Conservation (phyloP, 2,888 invertebrate species). For the Proisotoma minuta region DNA sequence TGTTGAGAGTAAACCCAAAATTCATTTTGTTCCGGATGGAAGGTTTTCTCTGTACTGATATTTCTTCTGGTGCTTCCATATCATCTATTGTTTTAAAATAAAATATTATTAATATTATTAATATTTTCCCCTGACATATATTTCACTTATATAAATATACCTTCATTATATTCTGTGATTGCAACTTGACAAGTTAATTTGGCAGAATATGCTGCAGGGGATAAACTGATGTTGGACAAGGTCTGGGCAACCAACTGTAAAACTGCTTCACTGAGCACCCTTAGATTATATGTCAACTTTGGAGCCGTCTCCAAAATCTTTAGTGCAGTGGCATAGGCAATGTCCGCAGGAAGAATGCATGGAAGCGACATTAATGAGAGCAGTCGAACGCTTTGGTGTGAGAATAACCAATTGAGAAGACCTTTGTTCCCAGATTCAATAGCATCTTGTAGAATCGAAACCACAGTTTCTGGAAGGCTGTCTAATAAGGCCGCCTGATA, state of each 20-base stretch:
- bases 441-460: slow-evolving; percentile 85
- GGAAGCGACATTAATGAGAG: slow-evolving; percentile 77
- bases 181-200: slow-evolving; percentile 63
- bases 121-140: background rate
- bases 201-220: slow-evolving; percentile 51
- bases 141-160: slow-evolving; percentile 49
- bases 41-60: slow-evolving; percentile 45
- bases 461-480: slow-evolving; percentile 82
- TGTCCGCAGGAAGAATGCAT: slow-evolving; percentile 80
- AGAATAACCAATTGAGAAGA: slow-evolving; percentile 82
- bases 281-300: slow-evolving; percentile 55
- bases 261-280: slow-evolving; percentile 60
- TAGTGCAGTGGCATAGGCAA: slow-evolving; percentile 76
- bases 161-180: slow-evolving; percentile 61
- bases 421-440: slow-evolving; percentile 89
- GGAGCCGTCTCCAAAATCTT: slow-evolving; percentile 64
- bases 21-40: slow-evolving; percentile 57
- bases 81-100: slow-evolving; percentile 28
- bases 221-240: slow-evolving; percentile 52
- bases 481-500: slow-evolving; percentile 78
- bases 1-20: slow-evolving; percentile 60
- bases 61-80: slow-evolving; percentile 41
- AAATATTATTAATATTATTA: slow-evolving; percentile 2
- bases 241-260: slow-evolving; percentile 58
- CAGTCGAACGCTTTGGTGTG: slow-evolving; percentile 73